Evolutionary conservation across 2,113 vertebrate genomes (phyloP), one percentile per base, ranked within the genome.

Genomic region (Poecile atricapillus): DNA sequence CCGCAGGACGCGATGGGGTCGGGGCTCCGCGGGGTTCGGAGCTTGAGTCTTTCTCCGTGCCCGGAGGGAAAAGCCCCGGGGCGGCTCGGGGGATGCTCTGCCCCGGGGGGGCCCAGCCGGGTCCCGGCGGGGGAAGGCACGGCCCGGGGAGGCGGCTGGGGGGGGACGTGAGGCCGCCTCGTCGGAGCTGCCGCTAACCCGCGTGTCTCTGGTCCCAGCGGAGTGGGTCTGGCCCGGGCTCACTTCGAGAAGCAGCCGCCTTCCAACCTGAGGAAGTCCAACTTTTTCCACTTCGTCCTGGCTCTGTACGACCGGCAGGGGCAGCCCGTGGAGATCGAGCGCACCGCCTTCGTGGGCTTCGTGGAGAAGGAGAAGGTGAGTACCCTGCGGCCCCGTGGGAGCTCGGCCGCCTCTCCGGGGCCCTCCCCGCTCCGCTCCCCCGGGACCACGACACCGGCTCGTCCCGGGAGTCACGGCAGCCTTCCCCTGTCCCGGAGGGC

Each of bases 171-270:
- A 78, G 74, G 50, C 83, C 81, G 31, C 33, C 30, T 27, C 17
- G 55, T 62, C 50, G 82, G 62, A 37, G 37, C 56, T 78, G 81
- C 83, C 15, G 94, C 96, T 98, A 98, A 98, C 81, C 52, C 85
- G 96, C 71, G 93, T 95, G 91, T 97, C 68, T 92, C 97, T 98
- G 98, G 97, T 98, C 97, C 97, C 98, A 99, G 99, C 96, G 99
- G 99, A 97, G 99, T 99, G 98, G 99, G 99, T 95, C 98, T 99
- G 97, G 99, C 99, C 98, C 98, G 99, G 97, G 99, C 99, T 93
- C 99, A 99, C 98, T 99, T 99, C 97, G 99, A 99, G 98, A 99
- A 99, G 98, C 99, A 99, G 97, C 99, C 99, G 90, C 99, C 99
- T 80, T 99, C 99, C 97, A 99, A 99, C 97, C 98, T 99, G 95